Conservation (phyloP, 2,797 vertebrate genomes). For the Amblyraja radiata region DNA sequence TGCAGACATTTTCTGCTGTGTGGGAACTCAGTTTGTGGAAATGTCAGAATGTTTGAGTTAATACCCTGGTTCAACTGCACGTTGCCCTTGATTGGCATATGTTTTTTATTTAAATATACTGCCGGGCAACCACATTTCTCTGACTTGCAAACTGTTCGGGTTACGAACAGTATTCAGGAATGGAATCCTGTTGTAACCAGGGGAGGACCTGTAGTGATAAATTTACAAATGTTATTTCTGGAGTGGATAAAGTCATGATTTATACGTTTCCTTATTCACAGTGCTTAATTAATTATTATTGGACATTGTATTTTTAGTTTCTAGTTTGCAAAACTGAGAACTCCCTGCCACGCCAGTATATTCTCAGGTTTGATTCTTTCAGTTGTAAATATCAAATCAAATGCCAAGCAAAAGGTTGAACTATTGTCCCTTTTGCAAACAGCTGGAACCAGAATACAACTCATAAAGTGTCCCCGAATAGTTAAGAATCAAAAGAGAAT, state of each 20-base stretch:
- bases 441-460: constrained; percentile 5
- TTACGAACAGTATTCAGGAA: too few species aligned
- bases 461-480: constrained; percentile 10
- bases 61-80: too few species aligned
- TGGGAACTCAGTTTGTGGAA: too few species aligned
- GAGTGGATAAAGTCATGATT: neutral
- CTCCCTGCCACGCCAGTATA: neutral
- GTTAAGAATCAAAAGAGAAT: neutral
- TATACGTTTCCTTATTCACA: neutral
- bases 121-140: too few species aligned
- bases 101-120: too few species aligned
- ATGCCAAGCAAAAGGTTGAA: neutral
- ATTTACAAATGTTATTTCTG: neutral
- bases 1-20: too few species aligned
- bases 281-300: neutral
- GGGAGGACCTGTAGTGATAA: neutral
- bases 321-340: neutral
- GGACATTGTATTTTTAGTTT: neutral
- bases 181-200: too few species aligned
- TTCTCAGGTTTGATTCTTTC: neutral
- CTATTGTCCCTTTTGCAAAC: constrained; percentile 5
- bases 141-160: too few species aligned
- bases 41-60: too few species aligned
- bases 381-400: constrained; percentile 6
- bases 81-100: too few species aligned